Percentiles rank a stretch among this genome's conserved stretches.
Conservation (phyloP, 2,797 vertebrate genomes). For the Sebastolobus alascanus region DNA sequence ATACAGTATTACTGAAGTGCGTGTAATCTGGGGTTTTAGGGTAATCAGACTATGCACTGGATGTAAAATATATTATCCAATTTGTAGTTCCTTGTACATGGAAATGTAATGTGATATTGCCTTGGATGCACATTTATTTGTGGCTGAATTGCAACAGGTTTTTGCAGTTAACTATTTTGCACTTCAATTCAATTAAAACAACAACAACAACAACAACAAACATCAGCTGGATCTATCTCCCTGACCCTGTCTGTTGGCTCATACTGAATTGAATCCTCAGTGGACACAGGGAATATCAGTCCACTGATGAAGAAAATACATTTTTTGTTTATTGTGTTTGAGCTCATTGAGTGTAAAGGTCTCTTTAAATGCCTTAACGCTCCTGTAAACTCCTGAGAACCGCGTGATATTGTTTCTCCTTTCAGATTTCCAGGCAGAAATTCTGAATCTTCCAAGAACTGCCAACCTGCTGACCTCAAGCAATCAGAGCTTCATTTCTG, state of each 20-base stretch:
- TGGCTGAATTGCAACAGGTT: not conserved
- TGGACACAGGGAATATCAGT: not conserved
- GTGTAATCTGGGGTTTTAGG: not conserved
- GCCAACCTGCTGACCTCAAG: conserved; percentile 27
- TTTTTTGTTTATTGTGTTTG: not conserved
- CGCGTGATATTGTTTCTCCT: conserved; percentile 3
- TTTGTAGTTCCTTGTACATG: not conserved
- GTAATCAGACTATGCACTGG: not conserved
- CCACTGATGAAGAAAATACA: not conserved
- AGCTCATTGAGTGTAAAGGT: conserved; percentile 9
- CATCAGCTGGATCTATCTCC: not conserved
- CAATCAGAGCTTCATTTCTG: conserved; percentile 25
- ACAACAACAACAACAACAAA: not conserved
- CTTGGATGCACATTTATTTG: not conserved
- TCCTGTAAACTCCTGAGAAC: conserved; percentile 13
- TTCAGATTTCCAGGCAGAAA: conserved; percentile 19
- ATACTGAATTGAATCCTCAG: not conserved
- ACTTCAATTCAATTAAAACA: not conserved
- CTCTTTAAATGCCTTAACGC: conserved; percentile 11
- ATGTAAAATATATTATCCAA: not conserved
- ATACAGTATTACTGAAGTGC: not conserved
- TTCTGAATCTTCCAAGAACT: conserved; percentile 38
- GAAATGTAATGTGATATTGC: not conserved
- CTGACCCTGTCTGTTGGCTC: not conserved
- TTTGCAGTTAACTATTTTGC: not conserved